These are phyloP conservation scores for Crotalus viridis DNA, from an alignment of 2,113 vertebrate genomes.

Conservation along the genomic window DNA sequence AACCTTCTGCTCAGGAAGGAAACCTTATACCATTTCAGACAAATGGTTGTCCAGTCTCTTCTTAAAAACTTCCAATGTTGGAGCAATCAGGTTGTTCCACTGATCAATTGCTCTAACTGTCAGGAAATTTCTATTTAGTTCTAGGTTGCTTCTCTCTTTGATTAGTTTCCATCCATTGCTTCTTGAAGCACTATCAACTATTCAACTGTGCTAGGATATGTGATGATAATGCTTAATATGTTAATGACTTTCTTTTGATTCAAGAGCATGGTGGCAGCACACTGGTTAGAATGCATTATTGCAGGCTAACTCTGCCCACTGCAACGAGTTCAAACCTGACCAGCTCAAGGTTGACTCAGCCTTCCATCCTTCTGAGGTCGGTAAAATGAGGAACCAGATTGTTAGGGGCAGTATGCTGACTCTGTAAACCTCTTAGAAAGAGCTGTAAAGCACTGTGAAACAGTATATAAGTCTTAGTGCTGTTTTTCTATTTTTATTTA, in stretches of 20 bases:
- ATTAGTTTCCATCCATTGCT: too few species aligned
- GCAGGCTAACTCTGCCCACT: neutral
- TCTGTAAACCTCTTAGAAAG: neutral
- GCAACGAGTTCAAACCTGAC: neutral
- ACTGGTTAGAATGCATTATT: neutral
- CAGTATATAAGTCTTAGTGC: neutral
- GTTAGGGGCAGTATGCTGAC: neutral
- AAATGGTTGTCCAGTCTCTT: too few species aligned
- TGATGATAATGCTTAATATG: conserved; percentile 32
- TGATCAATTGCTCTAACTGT: too few species aligned
- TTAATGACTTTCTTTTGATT: conserved; percentile 57
- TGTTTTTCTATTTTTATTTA: conserved; percentile 30
- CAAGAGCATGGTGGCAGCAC: neutral
- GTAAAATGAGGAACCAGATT: neutral
- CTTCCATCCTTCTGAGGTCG: neutral
- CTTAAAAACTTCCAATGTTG: too few species aligned
- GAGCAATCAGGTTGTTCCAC: too few species aligned
- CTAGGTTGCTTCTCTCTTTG: too few species aligned
- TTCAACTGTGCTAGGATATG: conserved; percentile 25
- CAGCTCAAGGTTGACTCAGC: neutral
- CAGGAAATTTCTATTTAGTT: too few species aligned
- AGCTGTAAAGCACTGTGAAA: neutral
- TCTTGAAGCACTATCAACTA: conserved; percentile 6
- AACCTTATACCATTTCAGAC: too few species aligned
- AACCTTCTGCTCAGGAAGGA: too few species aligned